A percentile compares a stretch with the other conserved stretches of the same genome.
These are phyloP conservation scores for Amphimedon queenslandica DNA, from an alignment of 37 sponge, comb jelly and placozoan species.

Conservation along the genomic window DNA sequence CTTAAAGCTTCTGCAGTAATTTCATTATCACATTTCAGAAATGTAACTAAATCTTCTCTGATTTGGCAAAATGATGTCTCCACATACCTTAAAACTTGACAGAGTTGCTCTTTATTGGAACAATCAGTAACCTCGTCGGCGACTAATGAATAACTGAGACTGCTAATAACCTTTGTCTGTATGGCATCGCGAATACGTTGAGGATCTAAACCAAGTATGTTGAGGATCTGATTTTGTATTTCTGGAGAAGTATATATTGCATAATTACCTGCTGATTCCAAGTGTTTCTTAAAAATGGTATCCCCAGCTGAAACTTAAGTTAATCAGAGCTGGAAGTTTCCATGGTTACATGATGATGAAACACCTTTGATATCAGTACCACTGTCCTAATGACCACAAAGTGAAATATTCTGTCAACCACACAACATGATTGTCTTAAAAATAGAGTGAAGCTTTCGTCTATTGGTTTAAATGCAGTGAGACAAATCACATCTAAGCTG, in stretches of 20 bases:
- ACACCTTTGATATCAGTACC: constrained; percentile 31
- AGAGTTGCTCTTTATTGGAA: constrained; percentile 67
- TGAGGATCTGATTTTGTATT: constrained; percentile 54
- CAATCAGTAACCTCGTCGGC: constrained; percentile 60
- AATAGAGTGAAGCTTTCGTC: constrained; percentile 22
- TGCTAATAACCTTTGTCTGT: constrained; percentile 14
- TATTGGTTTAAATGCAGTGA: constrained; percentile 20
- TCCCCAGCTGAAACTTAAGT: constrained; percentile 63
- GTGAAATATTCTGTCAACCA: constrained; percentile 33
- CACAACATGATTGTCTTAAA: constrained; percentile 23
- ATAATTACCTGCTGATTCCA: constrained; percentile 34
- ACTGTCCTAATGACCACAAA: constrained; percentile 56
- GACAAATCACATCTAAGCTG: constrained; percentile 1
- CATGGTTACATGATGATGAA: constrained; percentile 17
- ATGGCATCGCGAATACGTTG: constrained; percentile 26
- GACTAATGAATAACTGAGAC: constrained; percentile 35
- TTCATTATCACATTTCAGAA: constrained; percentile 48
- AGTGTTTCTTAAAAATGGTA: constrained; percentile 33
- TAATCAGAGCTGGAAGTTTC: constrained; percentile 23
- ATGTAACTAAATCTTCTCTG: constrained; percentile 53
- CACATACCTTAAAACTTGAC: constrained; percentile 61
- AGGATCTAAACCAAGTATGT: constrained; percentile 28
- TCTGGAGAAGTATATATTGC: constrained; percentile 45
- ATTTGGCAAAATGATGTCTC: constrained; percentile 17
- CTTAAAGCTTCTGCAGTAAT: constrained; percentile 59